Evolutionary conservation across 2,888 invertebrate species (phyloP), one percentile per base, ranked within the genome.

Genomic region (Apodemia mormo): DNA sequence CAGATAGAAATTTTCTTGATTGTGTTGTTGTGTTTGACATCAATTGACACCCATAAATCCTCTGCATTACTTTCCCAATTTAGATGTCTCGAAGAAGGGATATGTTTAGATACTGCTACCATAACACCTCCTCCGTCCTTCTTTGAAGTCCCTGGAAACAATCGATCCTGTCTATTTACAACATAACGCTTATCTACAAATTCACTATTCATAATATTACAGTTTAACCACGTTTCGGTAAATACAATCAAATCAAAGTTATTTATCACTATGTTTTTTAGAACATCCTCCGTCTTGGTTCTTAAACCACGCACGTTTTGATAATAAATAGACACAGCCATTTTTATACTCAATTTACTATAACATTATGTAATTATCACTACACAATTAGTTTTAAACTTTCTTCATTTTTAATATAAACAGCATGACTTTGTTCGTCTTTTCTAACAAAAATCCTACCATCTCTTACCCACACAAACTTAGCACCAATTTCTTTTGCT

Each of bases 171-270:
- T 30, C 30, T 58, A 30, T 58, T 33, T 3, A 30, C 10, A 30
- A 58, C 5, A 58, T 58, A 58, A 58, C 58, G 58, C 12, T 58
- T 33, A 58, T 58, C 58, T 30, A 58, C 10, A 58, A 58, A 58
- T 30, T 58, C 58, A 30, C 58, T 58, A 33, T 58, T 9, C 10
- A 56, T 8, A 22, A 58, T 58, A 58, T 30, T 58, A 58, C 4
- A 29, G 12, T 58, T 58, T 2, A 58, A 10, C 58, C 58, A 58
- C 9, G 58, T 58, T 30, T 58, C 58, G 33, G 58, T 58, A 30
- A 58, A 58, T 30, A 58, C 58, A 58, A 58, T 58, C 12, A 58
- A 12, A 10, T 29, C 4, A 58, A 12, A 58, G 7, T 58, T 30
- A 58, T 9, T 10, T 22, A 58, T 30, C 7, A 29, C 10, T 29